Evolutionary conservation across 2,888 invertebrate genomes (phyloP).

Genomic region (Craniophora ligustri): DNA sequence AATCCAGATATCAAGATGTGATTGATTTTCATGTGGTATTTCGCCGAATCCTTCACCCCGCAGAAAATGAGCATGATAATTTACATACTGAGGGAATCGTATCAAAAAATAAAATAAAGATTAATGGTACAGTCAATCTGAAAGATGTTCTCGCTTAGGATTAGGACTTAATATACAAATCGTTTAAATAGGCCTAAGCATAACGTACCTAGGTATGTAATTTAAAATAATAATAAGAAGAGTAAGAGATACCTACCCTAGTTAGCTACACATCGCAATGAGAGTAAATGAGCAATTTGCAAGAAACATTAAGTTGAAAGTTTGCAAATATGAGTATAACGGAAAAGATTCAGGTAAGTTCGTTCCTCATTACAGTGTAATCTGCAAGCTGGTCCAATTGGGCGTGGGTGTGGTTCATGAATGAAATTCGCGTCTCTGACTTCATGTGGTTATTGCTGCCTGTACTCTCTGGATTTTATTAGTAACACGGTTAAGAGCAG

Average conservation of each 20-base stretch:
- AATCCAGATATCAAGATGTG: slow-evolving; percentile 31
- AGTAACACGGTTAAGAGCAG: slow-evolving; percentile 23
- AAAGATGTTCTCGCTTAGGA: background rate
- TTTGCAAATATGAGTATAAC: slow-evolving; percentile 51
- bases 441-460: slow-evolving; percentile 59
- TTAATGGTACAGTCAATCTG: background rate
- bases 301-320: slow-evolving; percentile 46
- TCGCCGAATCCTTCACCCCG: slow-evolving; percentile 25
- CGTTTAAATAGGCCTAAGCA: background rate
- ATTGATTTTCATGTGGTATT: slow-evolving; percentile 44
- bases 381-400: slow-evolving; percentile 74
- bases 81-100: background rate
- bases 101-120: background rate
- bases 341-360: slow-evolving; percentile 63
- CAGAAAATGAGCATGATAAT: slow-evolving; percentile 35
- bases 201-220: no score
- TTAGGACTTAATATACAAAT: no score
- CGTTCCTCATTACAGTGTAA: slow-evolving; percentile 76
- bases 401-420: slow-evolving; percentile 78
- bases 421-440: slow-evolving; percentile 72
- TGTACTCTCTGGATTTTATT: slow-evolving; percentile 50
- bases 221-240: slow-evolving; percentile 21
- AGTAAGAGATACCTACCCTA: slow-evolving; percentile 1
- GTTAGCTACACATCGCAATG: slow-evolving; percentile 4
- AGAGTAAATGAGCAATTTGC: slow-evolving; percentile 29